Evolutionary conservation across 2,113 vertebrate genomes (phyloP), one percentile per base, ranked within the genome.

Genomic region (Empidonax traillii): DNA sequence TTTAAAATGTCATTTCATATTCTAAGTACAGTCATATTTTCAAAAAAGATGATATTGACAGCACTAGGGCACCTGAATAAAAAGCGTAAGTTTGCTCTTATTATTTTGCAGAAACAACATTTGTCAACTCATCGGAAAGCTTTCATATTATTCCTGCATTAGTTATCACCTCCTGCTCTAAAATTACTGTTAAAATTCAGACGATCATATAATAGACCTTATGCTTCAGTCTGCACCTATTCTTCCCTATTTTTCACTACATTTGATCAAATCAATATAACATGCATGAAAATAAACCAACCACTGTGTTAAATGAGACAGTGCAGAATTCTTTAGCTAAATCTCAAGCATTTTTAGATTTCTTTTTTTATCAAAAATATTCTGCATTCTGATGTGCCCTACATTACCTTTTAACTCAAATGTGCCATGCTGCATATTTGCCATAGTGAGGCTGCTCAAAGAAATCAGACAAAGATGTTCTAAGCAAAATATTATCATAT

Each of bases 241-340:
- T 93, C 35, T 69, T 66, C 7, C 15, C 28, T 66, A 12, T 74
- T 93, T 90, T 93, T 77, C 86, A 85, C 56, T 82, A 68, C 63
- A 89, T 76, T 91, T 94, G 47, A 97, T 87, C 43, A 92, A 77
- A 93, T 72, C 56, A 83, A 78, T 65, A 63, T 85, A 93, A 96
- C 9, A 8, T 94, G 53, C 55, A 86, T 65, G 72, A 96, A 97
- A 96, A 96, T 68, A 96, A 96, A 89, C 27, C 47, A 90, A 80
- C 41, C 58, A 79, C 59, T 83, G 33, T 53, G 47, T 87, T 96
- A 94, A 90, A 79, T 24, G 19, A 95, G 55, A 80, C 6, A 92
- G 19, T 24, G 21, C 23, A 94, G 18, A 20, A 59, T 72, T 18
- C 46, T 92, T 93, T 85, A 79, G 35, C 67, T 89, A 35, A 92